Base-by-base conservation (phyloP, 2,113 vertebrate species). In the Lophochroa leadbeateri region DNA sequence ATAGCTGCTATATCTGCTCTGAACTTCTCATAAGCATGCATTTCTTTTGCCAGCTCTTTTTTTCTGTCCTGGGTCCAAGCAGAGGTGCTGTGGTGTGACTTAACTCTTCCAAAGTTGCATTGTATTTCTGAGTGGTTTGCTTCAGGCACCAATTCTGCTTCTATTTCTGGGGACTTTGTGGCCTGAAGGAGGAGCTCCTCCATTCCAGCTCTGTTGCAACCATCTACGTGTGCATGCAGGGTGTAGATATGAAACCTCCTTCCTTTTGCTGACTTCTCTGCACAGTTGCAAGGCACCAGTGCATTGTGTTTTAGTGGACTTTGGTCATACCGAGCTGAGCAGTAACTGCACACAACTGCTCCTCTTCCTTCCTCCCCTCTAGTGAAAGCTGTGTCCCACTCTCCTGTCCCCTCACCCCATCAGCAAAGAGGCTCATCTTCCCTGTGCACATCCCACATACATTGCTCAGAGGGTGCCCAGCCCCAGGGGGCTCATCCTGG, bases 211-310 rank as follows among this genome's bases (percentile, higher is more conserved):
- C 63, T 68, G 13, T 19, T 52, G 78, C 39, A 23, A 17, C 24
- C 2, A 3, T 57, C 57, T 33, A 2, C 4, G 0, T 11, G 37
- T 4, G 1, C 39, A 5, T 0, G 1, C 44, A 31, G 43, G 28
- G 16, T 6, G 35, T 17, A 15, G 53, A n/a, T 41, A 41, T 24
- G 58, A 70, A 80, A 47, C 55, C 35, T 61, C 19, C 31, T 55
- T 82, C 78, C 55, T 69, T 29, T 41, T 53, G 29, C 27, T 41
- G 60, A 47, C 39, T 47, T 53, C 43, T 72, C 58, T n/a, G 46
- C n/a, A n/a, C 29, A 15, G 35, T 17, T 61, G 47, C 35, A 16
- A 69, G 37, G 27, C 41, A n/a, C 21, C 3, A 0, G 10, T 29
- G 35, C 37, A 5, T 15, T n/a, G 28, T 7, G 31, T 46, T 39